Base-by-base conservation (phyloP, 2,113 vertebrate species). In the Stigmatopora nigra region DNA sequence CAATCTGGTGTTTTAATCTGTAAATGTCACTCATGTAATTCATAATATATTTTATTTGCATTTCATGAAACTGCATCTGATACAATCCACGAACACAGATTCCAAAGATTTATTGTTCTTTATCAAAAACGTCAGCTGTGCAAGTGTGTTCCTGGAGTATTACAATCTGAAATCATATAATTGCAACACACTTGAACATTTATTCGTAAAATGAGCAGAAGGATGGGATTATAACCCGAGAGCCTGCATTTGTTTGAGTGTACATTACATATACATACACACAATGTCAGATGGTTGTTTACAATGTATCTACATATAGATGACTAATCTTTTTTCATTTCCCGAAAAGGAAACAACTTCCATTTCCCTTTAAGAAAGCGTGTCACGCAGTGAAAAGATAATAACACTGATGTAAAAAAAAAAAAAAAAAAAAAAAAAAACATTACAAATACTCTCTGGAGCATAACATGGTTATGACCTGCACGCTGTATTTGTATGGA, bases 151-250 rank as follows among this genome's bases (percentile, higher is more conserved):
- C 79, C 68, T 77, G 75, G 74, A 77, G 59, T 69, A 81, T 82
- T 78, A 85, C 69, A 78, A 81, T 75, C 38, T 79, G 70, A 77
- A 78, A 83, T 70, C 83, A 83, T 79, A 82, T 79, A 69, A 83
- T 82, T 84, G 67, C 73, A 78, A 82, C 73, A 76, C 81, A 84
- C 77, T n/a, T n/a, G n/a, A n/a, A 78, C 77, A 73, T 82, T n/a
- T 71, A 85, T 73, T 82, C 64, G 83, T 76, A 82, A 77, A 82
- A 77, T 80, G 78, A 84, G 77, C 78, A 79, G 80, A 75, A 87
- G 74, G 77, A 80, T 64, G 81, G 67, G 67, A 78, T 82, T 79
- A 87, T 83, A 87, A 79, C 63, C 79, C 35, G 68, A 75, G 75
- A 81, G 74, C 67, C 35, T 71, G 78, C 68, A 36, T 74, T 31